Evolutionary conservation across 2,113 vertebrate genomes (phyloP), one percentile per base, ranked within the genome.

Genomic region (Bubo scandiacus): DNA sequence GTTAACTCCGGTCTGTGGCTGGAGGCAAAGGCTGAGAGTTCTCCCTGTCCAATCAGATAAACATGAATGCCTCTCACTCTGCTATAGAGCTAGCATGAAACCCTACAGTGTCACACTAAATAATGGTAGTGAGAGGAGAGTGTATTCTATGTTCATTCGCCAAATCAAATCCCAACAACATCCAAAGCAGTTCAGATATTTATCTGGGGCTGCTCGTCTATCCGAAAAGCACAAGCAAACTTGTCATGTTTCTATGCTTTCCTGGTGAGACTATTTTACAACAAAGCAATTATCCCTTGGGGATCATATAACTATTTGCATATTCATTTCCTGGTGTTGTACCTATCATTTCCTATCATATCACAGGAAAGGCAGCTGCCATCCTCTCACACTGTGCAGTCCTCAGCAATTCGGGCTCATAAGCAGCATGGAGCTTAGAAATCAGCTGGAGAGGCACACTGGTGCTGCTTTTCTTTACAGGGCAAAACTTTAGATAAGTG

Each of bases 311-410:
- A 36, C 52, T 19, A 25, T 84, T 94, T 92, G 54, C 95, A 95
- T 54, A 89, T 71, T 87, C 83, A 67, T 91, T 84, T 86, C 83
- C 52, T 32, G 34, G 79, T 78, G 87, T 42, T 38, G 6, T 25
- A n/a, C 59, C 85, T 85, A 92, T 94, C 92, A 12, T 75, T 83
- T 91, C 93, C 89, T 79, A 96, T 90, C 94, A 52, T 16, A 81
- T 92, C 95, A 87, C 3, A 1, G 54, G 49, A 20, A 20, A 75
- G 54, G 70, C 66, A 70, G 86, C 52, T 74, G 83, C 88, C 0
- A 1, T 40, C 87, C 72, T 55, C 52, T 82, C 83, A 32, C 21
- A 7, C 84, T 9, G n/a, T 15, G 77, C 52, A 45, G 20, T 36
- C 40, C 83, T 27, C 89, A 54, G 82, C 62, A 81, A 5, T 27